phyloP scores from a whole-genome alignment of 2,888 invertebrate species.

The Ormia ochracea region DNA sequence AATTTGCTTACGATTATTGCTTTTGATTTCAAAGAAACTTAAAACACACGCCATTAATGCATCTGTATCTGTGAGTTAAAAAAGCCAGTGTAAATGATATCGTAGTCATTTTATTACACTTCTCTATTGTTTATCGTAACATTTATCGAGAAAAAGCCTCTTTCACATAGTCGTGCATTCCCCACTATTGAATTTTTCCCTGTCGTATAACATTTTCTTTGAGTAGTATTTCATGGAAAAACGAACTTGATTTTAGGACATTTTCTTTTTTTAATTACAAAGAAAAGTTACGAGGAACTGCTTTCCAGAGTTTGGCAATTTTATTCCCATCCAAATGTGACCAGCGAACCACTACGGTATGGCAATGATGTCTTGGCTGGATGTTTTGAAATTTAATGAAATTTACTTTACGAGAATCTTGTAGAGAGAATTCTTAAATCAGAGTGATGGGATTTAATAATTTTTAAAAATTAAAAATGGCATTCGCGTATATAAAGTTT shows the following conservation, averaged over 20 bases:
- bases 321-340: no score
- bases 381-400: no score
- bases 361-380: no score
- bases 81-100: conserved; percentile 35
- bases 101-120: conserved; percentile 27
- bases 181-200: background rate
- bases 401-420: no score
- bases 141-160: conserved; percentile 4
- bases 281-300: no score
- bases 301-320: no score
- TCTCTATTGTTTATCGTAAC: background rate
- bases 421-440: no score
- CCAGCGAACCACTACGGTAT: no score
- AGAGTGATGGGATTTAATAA: no score
- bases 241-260: background rate
- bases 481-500: no score
- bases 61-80: conserved; percentile 4
- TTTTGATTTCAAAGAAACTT: conserved; percentile 41
- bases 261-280: conserved; percentile 5
- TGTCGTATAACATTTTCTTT: background rate
- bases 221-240: background rate
- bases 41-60: conserved; percentile 12
- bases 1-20: conserved; percentile 39
- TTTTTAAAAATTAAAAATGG: no score
- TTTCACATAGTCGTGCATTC: background rate